A percentile compares a stretch with the other conserved stretches of the same genome.
phyloP scores from a whole-genome alignment of 2,113 vertebrate genomes.

The Scortum barcoo region DNA sequence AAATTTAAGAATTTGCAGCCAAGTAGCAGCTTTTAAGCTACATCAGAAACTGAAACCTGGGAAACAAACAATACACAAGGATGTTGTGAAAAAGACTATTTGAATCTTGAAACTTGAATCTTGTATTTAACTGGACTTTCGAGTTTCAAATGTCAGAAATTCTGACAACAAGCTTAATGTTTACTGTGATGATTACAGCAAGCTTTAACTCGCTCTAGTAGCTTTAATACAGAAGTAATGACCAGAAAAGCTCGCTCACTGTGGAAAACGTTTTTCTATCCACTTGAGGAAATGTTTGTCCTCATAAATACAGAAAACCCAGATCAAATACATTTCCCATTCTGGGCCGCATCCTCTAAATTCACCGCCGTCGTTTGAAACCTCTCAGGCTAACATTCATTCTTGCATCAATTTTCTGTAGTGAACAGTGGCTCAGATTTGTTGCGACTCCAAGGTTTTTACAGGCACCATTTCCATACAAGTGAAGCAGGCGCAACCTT shows the following conservation, averaged over 20 bases:
- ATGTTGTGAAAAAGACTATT: conserved; percentile 14
- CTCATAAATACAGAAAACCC: conserved; percentile 28
- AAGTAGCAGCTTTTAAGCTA: conserved; percentile 7
- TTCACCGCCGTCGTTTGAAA: conserved; percentile 41
- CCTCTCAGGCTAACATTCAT: conserved; percentile 22
- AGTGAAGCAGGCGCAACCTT: conserved; percentile 66
- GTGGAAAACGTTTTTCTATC: neutral
- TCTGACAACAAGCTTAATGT: too few relatives aligned
- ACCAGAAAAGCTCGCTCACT: neutral
- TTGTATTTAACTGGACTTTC: conserved; percentile 7
- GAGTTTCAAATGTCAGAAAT: conserved; percentile 28
- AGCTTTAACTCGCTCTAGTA: neutral
- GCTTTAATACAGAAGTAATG: neutral
- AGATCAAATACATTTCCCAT: conserved; percentile 26
- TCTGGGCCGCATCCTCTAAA: conserved; percentile 12
- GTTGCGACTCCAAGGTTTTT: conserved; percentile 68
- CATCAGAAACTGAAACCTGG: neutral
- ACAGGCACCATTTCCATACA: conserved; percentile 65
- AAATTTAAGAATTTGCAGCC: neutral
- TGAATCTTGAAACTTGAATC: conserved; percentile 7
- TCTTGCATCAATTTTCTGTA: conserved; percentile 54
- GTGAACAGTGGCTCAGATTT: conserved; percentile 57
- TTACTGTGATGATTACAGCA: conserved; percentile 1
- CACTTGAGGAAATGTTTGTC: conserved; percentile 18
- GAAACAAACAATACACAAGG: neutral